These are phyloP conservation scores for Zaprionus ghesquierei DNA, from an alignment of 1,140 invertebrate genomes.

Conservation along the genomic window DNA sequence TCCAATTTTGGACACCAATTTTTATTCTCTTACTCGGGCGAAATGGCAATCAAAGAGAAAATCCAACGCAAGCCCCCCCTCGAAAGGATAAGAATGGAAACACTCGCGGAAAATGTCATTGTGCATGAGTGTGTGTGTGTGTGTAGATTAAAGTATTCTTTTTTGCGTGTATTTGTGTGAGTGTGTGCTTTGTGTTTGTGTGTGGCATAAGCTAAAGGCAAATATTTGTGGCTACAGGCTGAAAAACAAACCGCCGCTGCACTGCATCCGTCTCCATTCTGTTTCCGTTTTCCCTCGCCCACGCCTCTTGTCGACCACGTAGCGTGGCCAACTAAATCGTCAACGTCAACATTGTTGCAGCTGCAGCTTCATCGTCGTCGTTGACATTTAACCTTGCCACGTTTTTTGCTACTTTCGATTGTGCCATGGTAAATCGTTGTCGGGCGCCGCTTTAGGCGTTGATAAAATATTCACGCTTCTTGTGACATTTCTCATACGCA, in stretches of 20 bases:
- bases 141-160: not conserved
- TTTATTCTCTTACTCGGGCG: constrained; percentile 10
- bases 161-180: not conserved
- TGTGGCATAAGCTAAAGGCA: constrained; percentile 23
- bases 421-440: not conserved
- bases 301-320: not conserved
- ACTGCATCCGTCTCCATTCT: constrained; percentile 15
- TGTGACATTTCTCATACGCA: constrained; percentile 89
- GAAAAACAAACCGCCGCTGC: constrained; percentile 21
- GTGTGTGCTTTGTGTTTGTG: constrained; percentile 2
- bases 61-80: constrained; percentile 32
- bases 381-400: constrained; percentile 68
- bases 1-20: constrained; percentile 12
- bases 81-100: constrained; percentile 28
- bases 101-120: constrained; percentile 45
- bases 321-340: constrained; percentile 67
- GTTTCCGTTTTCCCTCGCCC: constrained; percentile 9
- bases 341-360: constrained; percentile 74
- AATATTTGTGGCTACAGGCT: constrained; percentile 18
- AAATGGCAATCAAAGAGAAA: constrained; percentile 38
- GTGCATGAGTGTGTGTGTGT: constrained; percentile 26
- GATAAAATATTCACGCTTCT: constrained; percentile 83
- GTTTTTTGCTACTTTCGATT: constrained; percentile 1
- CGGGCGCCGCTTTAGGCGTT: constrained; percentile 76
- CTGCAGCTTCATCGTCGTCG: constrained; percentile 4